Evolutionary conservation across 2,113 vertebrate species (phyloP).

Genomic region (Lichenostomus cassidix): DNA sequence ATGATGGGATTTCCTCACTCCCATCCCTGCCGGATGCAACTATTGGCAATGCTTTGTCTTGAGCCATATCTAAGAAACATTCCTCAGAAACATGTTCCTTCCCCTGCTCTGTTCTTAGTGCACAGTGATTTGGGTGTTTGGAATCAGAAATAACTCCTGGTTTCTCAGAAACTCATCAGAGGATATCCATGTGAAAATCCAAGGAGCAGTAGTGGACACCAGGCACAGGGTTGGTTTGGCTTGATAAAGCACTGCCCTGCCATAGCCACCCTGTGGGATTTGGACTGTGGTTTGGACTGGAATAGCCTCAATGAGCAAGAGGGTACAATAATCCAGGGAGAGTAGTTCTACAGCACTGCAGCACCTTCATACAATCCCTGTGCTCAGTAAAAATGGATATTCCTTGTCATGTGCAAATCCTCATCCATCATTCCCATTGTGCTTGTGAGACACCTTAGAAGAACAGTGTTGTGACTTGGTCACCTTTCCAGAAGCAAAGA

Average conservation of each 20-base stretch:
- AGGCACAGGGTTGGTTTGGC: neutral
- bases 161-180: neutral
- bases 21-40: neutral
- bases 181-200: neutral
- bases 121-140: neutral
- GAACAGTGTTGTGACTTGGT: fast-evolving
- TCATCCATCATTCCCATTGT: neutral
- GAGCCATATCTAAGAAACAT: neutral
- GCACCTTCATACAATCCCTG: neutral
- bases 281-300: too few relatives aligned
- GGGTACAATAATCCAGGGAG: neutral
- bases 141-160: neutral
- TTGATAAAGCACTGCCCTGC: neutral
- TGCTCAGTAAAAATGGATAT: neutral
- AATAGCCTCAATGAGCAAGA: neutral
- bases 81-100: neutral
- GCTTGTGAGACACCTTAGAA: neutral
- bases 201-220: neutral
- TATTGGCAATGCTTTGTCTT: neutral
- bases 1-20: neutral
- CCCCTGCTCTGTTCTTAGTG: neutral
- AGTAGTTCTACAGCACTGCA: neutral
- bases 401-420: neutral
- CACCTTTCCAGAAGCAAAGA: neutral
- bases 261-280: neutral